phyloP scores from a whole-genome alignment of 2,797 vertebrate species.

The Crocidura indochinensis region DNA sequence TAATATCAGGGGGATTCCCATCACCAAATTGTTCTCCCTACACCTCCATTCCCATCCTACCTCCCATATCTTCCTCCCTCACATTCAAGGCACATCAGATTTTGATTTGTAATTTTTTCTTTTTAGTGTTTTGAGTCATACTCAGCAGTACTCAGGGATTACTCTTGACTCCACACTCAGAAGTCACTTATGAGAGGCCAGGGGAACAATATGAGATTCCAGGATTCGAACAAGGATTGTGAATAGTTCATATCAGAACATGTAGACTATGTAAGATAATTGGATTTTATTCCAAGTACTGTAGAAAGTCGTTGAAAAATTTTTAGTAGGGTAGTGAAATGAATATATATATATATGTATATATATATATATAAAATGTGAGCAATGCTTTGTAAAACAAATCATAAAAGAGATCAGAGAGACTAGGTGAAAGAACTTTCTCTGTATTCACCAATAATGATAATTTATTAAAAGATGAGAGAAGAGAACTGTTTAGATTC shows the following conservation, averaged over 20 bases:
- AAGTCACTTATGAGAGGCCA: no score
- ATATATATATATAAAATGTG: neutral
- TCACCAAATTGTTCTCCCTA: no score
- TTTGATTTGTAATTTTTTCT: no score
- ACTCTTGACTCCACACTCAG: no score
- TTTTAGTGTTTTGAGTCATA: no score
- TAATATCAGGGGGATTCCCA: no score
- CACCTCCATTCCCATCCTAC: no score
- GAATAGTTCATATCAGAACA: neutral
- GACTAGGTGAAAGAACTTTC: neutral
- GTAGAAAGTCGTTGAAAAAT: slow-evolving; percentile 6
- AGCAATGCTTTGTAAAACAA: neutral
- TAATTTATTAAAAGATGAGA: neutral
- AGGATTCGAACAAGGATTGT: neutral
- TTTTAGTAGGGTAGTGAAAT: slow-evolving; percentile 28
- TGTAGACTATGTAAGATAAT: neutral
- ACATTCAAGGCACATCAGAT: no score
- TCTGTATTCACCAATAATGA: neutral
- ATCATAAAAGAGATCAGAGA: neutral
- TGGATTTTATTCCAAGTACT: slow-evolving; percentile 7
- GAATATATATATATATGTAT: neutral
- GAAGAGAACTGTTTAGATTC: neutral
- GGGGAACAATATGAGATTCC: no score
- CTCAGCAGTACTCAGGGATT: no score
- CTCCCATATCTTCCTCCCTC: no score